Evolutionary conservation across 1,140 invertebrate genomes (phyloP), one percentile per base, ranked within the genome.

Genomic region (Drosophila fuyamai): DNA sequence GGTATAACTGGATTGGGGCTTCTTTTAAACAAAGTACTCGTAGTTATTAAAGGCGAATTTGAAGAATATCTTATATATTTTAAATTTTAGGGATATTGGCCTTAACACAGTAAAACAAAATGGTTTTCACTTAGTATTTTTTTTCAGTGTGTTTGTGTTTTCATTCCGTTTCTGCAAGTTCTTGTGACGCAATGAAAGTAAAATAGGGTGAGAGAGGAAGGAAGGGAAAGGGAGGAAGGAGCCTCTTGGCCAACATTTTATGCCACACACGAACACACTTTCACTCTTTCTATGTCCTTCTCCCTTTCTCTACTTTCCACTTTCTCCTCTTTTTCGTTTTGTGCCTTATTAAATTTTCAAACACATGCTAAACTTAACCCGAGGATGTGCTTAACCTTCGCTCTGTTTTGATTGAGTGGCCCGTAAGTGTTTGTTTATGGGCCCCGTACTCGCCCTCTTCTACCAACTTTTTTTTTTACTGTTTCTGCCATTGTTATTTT

Each of bases 291-390:
- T 7, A 41, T 43, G 53, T 46, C 41, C 56, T 44, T 16, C 27
- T 27, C 5, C 38, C 38, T n/a, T 12, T 38, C 51, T 35, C 32
- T 29, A 14, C 58, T 32, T 8, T 43, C 13, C 36, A 29, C 40
- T 44, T 32, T 43, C n/a, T 14, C 14, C 46, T 38, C 7, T 2
- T 48, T 48, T 68, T 53, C 18, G 63, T 61, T 40, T 48, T 80
- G 58, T 76, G 82, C 66, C 83, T 88, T 86, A 86, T 86, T 86
- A 88, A 83, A 88, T 86, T 86, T 86, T 86, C 82, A 86, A 88
- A 86, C 83, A 86, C 82, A 86, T 88, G 83, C 79, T 88, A 88
- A 88, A 89, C 84, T 88, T 88, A 88, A 80, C 83, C 84, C 84
- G 65, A 83, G 83, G 79, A 66, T 83, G 80, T 89, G 84, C 83